Percentiles rank a stretch among this genome's conserved stretches.
Evolutionary conservation across 2,113 vertebrate species (phyloP).

Genomic region (Crotalus tigris): DNA sequence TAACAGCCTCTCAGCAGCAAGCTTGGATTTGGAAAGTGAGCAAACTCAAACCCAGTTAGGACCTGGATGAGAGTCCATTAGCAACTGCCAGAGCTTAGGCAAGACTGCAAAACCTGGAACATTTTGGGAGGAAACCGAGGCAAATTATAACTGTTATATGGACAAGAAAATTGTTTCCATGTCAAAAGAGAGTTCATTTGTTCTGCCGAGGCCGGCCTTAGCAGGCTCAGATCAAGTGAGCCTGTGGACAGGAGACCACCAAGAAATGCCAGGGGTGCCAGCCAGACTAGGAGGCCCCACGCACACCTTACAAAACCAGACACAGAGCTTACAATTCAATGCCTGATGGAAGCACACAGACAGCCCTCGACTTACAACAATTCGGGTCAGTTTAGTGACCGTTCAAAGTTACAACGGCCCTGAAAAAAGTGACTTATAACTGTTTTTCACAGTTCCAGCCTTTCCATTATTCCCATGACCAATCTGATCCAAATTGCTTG

Average conservation of each 20-base stretch:
- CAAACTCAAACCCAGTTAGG: not conserved
- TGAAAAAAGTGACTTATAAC: not conserved
- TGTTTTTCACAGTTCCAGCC: not conserved
- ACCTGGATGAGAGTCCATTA: not conserved
- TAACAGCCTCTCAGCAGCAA: too few species aligned
- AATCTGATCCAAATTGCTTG: too few species aligned
- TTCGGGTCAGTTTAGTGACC: not conserved
- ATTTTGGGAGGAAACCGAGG: not conserved
- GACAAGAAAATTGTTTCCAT: not conserved
- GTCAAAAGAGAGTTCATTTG: too few species aligned
- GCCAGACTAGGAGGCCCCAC: too few species aligned
- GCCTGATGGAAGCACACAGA: too few species aligned
- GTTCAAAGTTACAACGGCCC: not conserved
- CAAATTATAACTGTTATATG: not conserved
- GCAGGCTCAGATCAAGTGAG: too few species aligned
- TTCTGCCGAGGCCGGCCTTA: too few species aligned
- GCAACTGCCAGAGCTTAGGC: not conserved
- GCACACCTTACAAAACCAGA: too few species aligned
- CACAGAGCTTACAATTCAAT: too few species aligned
- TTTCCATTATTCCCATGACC: too few species aligned
- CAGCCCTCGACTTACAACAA: not conserved
- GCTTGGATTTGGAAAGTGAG: not conserved
- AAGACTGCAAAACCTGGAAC: not conserved
- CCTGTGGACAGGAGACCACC: too few species aligned
- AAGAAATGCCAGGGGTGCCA: too few species aligned